Evolutionary conservation across 2,888 invertebrate genomes (phyloP).

Genomic region (Acleris sparsana): DNA sequence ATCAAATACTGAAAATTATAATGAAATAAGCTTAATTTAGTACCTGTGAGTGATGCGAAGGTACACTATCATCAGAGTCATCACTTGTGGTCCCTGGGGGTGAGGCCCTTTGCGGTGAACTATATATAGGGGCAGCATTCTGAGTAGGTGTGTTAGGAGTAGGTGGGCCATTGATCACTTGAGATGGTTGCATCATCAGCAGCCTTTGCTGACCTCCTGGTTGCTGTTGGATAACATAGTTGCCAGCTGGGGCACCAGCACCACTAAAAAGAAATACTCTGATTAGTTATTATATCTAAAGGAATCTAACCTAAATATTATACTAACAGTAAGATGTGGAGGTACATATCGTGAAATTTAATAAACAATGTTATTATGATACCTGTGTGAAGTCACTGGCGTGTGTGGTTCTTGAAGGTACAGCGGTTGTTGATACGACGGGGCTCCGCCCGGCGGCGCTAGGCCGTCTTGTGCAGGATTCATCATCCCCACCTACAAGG

Average conservation of each 20-base stretch:
- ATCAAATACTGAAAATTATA: background rate
- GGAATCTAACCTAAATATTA: background rate
- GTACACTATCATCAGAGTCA: slow-evolving; percentile 92
- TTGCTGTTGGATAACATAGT: slow-evolving; percentile 84
- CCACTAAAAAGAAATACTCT: slow-evolving; percentile 55
- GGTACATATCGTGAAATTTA: background rate
- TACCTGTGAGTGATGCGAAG: slow-evolving; percentile 85
- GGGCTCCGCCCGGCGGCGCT: slow-evolving; percentile 83
- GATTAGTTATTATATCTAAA: background rate
- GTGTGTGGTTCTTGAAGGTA: slow-evolving; percentile 85
- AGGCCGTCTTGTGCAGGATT: slow-evolving; percentile 85
- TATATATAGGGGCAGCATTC: slow-evolving; percentile 67
- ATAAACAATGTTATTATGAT: slow-evolving; percentile 26
- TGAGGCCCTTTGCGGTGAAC: slow-evolving; percentile 86
- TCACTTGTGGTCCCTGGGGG: slow-evolving; percentile 91
- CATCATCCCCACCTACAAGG: slow-evolving; percentile 82
- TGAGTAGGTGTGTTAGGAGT: slow-evolving; percentile 75
- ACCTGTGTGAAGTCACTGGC: slow-evolving; percentile 78
- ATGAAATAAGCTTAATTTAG: background rate
- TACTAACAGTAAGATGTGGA: background rate
- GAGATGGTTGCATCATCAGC: slow-evolving; percentile 81
- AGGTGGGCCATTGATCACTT: slow-evolving; percentile 77
- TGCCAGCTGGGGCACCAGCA: slow-evolving; percentile 83
- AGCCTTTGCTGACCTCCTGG: slow-evolving; percentile 81
- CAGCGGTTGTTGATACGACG: slow-evolving; percentile 88